Conservation (phyloP, 2,888 invertebrate species). For the Calameuta idolon region DNA sequence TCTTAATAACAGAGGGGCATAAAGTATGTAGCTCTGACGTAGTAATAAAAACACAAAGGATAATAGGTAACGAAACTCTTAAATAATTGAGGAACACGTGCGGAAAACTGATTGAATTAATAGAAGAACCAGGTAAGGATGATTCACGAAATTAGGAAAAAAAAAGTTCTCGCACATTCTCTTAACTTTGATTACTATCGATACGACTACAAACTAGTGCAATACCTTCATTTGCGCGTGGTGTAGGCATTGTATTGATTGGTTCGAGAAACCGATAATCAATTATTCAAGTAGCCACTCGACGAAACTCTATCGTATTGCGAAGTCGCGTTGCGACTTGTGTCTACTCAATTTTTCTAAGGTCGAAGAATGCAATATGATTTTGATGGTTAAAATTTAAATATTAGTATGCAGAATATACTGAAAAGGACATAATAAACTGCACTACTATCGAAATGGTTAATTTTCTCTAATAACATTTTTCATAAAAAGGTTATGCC, state of each 20-base stretch:
- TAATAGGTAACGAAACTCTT: background rate
- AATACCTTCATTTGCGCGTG: slow-evolving; percentile 3
- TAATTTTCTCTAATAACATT: background rate
- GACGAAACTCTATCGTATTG: slow-evolving; percentile 37
- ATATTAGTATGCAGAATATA: background rate
- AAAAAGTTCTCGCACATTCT: background rate
- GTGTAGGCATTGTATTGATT: slow-evolving; percentile 48
- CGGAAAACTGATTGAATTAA: background rate
- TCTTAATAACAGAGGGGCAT: background rate
- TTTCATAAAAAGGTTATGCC: background rate
- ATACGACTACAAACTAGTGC: background rate
- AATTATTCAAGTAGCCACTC: slow-evolving; percentile 56
- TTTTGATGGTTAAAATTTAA: background rate
- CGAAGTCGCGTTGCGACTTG: slow-evolving; percentile 3
- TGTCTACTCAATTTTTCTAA: background rate
- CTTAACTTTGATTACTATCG: background rate
- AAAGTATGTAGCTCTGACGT: too few species aligned
- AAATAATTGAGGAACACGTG: background rate
- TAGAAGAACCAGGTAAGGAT: background rate
- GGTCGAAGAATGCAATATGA: background rate
- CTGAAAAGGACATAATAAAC: background rate
- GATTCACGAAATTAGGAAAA: background rate
- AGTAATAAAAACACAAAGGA: background rate
- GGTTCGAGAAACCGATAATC: slow-evolving; percentile 44
- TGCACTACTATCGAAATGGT: background rate